Base-by-base conservation (phyloP, 2,888 invertebrate species). In the Rotaria magnacalcarata region DNA sequence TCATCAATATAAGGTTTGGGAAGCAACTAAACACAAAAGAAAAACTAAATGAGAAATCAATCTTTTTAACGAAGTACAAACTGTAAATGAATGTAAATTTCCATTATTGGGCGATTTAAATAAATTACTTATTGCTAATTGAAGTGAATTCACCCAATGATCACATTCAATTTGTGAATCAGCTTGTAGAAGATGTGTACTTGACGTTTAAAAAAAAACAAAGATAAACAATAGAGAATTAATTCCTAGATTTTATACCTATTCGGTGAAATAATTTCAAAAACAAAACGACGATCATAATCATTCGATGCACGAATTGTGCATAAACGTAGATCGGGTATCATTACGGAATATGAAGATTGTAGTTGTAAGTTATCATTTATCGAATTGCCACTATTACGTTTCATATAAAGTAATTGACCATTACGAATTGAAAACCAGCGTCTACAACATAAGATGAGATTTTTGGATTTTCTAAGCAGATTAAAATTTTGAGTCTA, bases 181-280 rank as follows among this genome's bases (percentile, higher is more conserved):
- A 0, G 98, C 97, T 93, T 98, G 98, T n/a, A 98, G 93, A 92
- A 96, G 95, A 92, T 98, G 98, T 89, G 95, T 96, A 92, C 96
- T 96, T 90, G 0, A 87, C 67, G 24, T 24, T 43, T 21, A 16
- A 56, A 67, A 75, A n/a, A 7, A 43, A 10, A 47, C 1, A 7
- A 58, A 47, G 21, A 27, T 16, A 50, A 50, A 14, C 24, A 21
- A 27, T 16, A 50, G 14, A 14, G 14, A 50, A 50, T 34, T 8
- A 21, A 52, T 47, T 84, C 84, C 56, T 75, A 85, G 24, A 60
- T 0, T 60, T 91, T 93, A 93, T 92, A 96, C 96, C 96, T 96
- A 84, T 94, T 94, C 8, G 96, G 96, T 43, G 96, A 96, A 85
- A 96, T 93, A 56, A 97, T 95, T 93, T 97, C 97, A 90, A 97